Evolutionary conservation across 2,113 vertebrate species (phyloP), one percentile per base, ranked within the genome.

Genomic region (Empidonax alnorum): DNA sequence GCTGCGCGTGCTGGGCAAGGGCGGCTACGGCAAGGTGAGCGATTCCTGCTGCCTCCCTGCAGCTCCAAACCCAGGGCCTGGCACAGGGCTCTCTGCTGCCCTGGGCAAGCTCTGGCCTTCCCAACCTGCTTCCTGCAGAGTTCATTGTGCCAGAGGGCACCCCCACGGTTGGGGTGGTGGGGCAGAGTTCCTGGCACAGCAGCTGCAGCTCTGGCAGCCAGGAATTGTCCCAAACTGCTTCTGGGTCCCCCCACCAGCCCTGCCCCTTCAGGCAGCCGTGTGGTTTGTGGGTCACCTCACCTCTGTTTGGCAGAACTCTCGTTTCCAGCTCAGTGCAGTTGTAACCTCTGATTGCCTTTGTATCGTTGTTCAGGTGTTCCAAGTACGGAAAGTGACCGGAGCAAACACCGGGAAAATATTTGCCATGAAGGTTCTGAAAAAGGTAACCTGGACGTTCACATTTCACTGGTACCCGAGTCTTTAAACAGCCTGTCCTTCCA

Each of bases 381-480:
- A 99, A 98, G 99, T 99, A 84, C 98, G 99, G 63, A 99, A 99
- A 98, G 99, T 99, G 79, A 98, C 98, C 4, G 99, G 99, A 96
- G 98, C 98, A 62, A 98, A 98, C 94, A 99, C 98, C 10, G 99
- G 99, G 96, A 99, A 99, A 96, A 99, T 99, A 97, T 99, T 99
- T 98, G 99, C 99, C 52, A 99, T 99, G 99, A 99, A 99, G 94
- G 99, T 99, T 94, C 98, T 99, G 94, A 99, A 99, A 98, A 99
- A 99, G 99, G 99, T 99, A 97, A 98, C 33, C 33, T 84, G 39
- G 31, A 35, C 59, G 35, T 41, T 68, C 46, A 7, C 1, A 2
- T 73, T 58, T 83, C 27, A 13, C 17, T 93, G 0, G 55, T 71
- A 1, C 58, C 50, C 67, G n/a, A 62, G n/a, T 56, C 56, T 37